Percentiles rank a stretch among this genome's conserved stretches.
Evolutionary conservation across 2,888 invertebrate species (phyloP).

Genomic region (Ennomos erosarius): DNA sequence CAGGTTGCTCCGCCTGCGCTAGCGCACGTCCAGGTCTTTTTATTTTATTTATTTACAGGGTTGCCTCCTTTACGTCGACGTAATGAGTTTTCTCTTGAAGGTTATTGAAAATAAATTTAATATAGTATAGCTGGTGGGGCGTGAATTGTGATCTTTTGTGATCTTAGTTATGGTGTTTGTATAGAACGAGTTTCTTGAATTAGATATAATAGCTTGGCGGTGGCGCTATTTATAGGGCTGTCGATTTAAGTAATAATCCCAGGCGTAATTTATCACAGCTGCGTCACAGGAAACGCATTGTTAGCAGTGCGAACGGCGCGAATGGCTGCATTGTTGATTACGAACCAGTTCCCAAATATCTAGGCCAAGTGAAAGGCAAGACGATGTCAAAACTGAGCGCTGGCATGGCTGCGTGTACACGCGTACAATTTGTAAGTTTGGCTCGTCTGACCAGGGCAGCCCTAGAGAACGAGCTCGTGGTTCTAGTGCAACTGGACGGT

Average conservation of each 20-base stretch:
- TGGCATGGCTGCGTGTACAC: conserved; percentile 57
- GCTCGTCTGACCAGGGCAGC: conserved; percentile 48
- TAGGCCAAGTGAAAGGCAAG: conserved; percentile 84
- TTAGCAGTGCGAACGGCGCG: conserved; percentile 52
- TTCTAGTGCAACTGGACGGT: conserved; percentile 74
- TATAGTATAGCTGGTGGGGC: conserved; percentile 16
- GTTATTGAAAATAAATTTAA: conserved; percentile 22
- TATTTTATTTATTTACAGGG: conserved; percentile 75
- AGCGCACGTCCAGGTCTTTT: conserved; percentile 66
- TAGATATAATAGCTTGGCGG: conserved; percentile 21
- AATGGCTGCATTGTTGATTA: conserved; percentile 70
- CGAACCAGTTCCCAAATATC: conserved; percentile 82
- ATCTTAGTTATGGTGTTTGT: conserved; percentile 8
- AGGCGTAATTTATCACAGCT: conserved; percentile 51
- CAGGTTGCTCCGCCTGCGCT: conserved; percentile 76
- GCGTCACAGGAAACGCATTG: conserved; percentile 59
- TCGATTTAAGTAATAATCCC: conserved; percentile 33
- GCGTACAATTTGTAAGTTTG: conserved; percentile 27
- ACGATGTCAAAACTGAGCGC: conserved; percentile 68
- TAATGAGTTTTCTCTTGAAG: conserved; percentile 29
- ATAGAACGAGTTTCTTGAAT: conserved; percentile 29
- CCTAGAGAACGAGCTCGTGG: conserved; percentile 54
- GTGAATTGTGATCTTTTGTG: conserved; percentile 21
- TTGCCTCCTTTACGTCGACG: conserved; percentile 49
- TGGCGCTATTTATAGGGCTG: conserved; percentile 29